Evolutionary conservation across 2,113 vertebrate genomes (phyloP).

Genomic region (Burhinus bistriatus): DNA sequence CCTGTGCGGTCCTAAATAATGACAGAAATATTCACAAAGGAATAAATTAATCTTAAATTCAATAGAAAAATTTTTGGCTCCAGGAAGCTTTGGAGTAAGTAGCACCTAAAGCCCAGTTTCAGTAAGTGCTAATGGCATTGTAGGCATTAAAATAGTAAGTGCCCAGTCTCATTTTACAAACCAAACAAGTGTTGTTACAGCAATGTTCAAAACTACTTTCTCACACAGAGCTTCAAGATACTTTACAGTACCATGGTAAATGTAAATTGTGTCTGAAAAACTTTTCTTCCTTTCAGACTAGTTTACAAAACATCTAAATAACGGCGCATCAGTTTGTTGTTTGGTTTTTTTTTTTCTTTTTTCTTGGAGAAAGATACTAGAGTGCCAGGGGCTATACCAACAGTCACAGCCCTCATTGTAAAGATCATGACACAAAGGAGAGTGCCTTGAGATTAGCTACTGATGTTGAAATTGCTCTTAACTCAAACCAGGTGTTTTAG

Average conservation of each 20-base stretch:
- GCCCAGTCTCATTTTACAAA: not conserved
- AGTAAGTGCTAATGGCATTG: not conserved
- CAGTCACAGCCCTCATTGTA: not conserved
- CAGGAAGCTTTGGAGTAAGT: not conserved
- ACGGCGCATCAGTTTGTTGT: fast-evolving
- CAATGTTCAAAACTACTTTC: not conserved
- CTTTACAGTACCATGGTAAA: not conserved
- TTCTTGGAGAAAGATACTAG: not conserved
- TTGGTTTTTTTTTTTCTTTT: not conserved
- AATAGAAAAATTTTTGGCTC: not conserved
- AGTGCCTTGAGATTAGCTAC: not conserved
- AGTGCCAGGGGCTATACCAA: not conserved
- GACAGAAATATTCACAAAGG: not conserved
- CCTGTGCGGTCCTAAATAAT: not conserved
- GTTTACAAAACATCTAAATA: not conserved
- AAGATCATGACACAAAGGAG: not conserved
- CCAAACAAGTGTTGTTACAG: not conserved
- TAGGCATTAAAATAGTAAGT: not conserved
- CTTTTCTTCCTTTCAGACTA: not conserved
- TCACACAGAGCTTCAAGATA: not conserved
- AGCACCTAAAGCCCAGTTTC: not conserved
- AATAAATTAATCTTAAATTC: not conserved
- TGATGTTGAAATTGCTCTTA: not conserved
- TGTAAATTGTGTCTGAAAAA: not conserved
- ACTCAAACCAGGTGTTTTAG: not conserved